Evolutionary conservation across 35 echinoderm and acorn worm species (phyloP).

Genomic region (Ophioderma brevispina): DNA sequence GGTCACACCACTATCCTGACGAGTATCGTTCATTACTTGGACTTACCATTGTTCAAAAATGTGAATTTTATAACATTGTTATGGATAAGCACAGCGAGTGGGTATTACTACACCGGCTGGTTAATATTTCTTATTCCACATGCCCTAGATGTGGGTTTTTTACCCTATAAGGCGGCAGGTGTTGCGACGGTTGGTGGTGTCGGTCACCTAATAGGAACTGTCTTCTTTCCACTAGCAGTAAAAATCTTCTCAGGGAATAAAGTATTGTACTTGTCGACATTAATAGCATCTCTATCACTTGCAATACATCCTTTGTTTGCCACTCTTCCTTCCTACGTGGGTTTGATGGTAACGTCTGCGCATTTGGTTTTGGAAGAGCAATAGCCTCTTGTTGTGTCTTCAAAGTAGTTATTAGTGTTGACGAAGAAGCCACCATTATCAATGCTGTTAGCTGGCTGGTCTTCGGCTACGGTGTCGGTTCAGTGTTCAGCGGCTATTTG

Average conservation of each 20-base stretch:
- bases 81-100: background rate
- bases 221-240: background rate
- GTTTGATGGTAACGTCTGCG: background rate
- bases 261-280: background rate
- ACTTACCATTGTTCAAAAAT: background rate
- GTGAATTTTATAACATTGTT: background rate
- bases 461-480: background rate
- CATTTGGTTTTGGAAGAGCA: background rate
- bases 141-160: background rate
- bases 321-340: background rate
- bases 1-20: too few relatives aligned
- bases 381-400: background rate
- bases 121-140: background rate
- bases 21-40: background rate
- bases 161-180: background rate
- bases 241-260: background rate
- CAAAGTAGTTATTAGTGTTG: background rate
- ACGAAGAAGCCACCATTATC: background rate
- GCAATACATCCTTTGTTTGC: background rate
- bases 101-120: background rate
- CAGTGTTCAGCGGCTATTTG: background rate
- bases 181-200: background rate
- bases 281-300: background rate
- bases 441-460: background rate
- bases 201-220: background rate